Evolutionary conservation across 2,888 invertebrate species (phyloP).

Genomic region (Dryococelus australis): DNA sequence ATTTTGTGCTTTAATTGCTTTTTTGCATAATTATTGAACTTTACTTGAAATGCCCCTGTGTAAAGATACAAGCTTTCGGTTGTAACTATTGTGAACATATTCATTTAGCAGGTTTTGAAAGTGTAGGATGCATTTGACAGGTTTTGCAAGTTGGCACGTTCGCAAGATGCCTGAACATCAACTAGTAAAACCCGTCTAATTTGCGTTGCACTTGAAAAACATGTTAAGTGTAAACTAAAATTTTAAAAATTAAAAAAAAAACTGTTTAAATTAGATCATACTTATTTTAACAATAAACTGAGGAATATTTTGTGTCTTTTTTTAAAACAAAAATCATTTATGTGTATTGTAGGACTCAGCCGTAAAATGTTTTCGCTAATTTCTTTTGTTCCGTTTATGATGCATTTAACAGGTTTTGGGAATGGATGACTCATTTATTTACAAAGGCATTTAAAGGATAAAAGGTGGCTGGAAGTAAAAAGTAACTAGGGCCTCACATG

Average conservation of each 20-base stretch:
- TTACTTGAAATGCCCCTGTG: slow-evolving; percentile 31
- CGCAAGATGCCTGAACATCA: slow-evolving; percentile 24
- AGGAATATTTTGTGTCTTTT: neutral
- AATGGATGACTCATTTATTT: slow-evolving; percentile 12
- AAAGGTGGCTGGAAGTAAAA: too few species aligned
- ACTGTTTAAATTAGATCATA: too few species aligned
- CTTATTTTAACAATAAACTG: too few species aligned
- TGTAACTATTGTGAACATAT: slow-evolving; percentile 27
- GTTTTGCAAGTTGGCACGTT: slow-evolving; percentile 27
- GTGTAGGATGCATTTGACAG: slow-evolving; percentile 31
- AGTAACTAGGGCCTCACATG: too few species aligned
- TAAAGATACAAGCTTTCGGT: slow-evolving; percentile 19
- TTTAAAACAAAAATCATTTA: slow-evolving; percentile 27
- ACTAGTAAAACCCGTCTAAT: slow-evolving; percentile 33
- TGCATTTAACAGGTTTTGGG: slow-evolving; percentile 28
- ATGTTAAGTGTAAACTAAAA: slow-evolving; percentile 30
- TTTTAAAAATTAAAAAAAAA: too few species aligned
- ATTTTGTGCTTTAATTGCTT: neutral
- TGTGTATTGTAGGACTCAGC: slow-evolving; percentile 28
- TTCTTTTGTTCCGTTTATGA: slow-evolving; percentile 12
- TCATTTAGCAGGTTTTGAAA: slow-evolving; percentile 33
- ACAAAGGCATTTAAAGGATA: too few species aligned
- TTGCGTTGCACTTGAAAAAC: slow-evolving; percentile 20
- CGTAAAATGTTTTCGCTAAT: slow-evolving; percentile 32
- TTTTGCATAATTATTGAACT: slow-evolving; percentile 18